These are phyloP conservation scores for Chelon labrosus DNA, from an alignment of 2,797 vertebrate genomes.

Conservation along the genomic window DNA sequence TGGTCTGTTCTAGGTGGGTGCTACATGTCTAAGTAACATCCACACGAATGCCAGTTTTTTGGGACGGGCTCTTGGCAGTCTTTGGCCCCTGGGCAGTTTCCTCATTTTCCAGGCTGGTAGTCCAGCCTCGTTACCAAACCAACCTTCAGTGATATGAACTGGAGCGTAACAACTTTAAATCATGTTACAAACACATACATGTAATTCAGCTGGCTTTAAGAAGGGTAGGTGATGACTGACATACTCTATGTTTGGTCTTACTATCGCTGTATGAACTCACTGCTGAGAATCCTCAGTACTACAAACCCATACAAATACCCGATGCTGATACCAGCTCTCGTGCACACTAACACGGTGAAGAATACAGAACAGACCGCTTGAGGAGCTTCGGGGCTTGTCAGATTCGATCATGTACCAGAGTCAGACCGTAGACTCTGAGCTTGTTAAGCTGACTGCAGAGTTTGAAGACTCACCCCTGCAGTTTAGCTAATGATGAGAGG, in stretches of 20 bases:
- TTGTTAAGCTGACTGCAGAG: not conserved
- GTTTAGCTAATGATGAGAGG: not conserved
- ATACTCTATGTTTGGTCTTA: not conserved
- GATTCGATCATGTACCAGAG: slow-evolving; percentile 13
- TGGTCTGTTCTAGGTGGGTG: too few species aligned
- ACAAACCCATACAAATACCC: not conserved
- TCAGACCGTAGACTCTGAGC: not conserved
- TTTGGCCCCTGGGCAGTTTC: too few species aligned
- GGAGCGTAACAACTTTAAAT: too few species aligned
- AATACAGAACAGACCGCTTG: not conserved
- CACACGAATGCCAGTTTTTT: too few species aligned
- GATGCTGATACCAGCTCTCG: not conserved
- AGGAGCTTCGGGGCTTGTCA: not conserved
- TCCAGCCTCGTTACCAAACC: too few species aligned
- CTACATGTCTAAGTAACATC: too few species aligned
- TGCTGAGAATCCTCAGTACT: not conserved
- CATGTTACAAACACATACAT: too few species aligned
- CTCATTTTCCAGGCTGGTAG: too few species aligned
- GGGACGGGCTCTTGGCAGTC: too few species aligned
- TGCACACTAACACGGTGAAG: not conserved
- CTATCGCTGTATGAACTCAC: not conserved
- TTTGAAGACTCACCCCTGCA: not conserved
- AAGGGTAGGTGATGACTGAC: not conserved
- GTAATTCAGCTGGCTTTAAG: not conserved
- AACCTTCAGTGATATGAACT: too few species aligned